A percentile compares a stretch with the other conserved stretches of the same genome.
Evolutionary conservation across 2,888 invertebrate genomes (phyloP).

Genomic region (Macaria liturata): DNA sequence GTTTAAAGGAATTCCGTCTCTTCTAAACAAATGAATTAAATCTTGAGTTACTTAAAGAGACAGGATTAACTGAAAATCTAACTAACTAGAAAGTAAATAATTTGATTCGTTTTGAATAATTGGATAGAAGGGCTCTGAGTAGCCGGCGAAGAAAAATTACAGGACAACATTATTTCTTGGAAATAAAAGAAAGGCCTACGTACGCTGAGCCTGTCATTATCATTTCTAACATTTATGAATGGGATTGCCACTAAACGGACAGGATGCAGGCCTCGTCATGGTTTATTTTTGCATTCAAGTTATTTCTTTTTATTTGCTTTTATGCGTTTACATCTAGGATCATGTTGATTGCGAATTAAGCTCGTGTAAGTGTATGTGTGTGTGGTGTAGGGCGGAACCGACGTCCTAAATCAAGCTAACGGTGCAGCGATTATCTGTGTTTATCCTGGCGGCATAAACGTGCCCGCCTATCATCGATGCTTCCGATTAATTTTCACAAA

Average conservation of each 20-base stretch:
- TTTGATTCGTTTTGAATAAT: slow-evolving; percentile 53
- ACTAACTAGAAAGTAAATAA: slow-evolving; percentile 65
- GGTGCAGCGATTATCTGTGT: slow-evolving; percentile 60
- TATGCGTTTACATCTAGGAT: slow-evolving; percentile 1
- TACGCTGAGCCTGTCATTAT: slow-evolving; percentile 42
- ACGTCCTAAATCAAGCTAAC: slow-evolving; percentile 64
- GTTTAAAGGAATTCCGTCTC: no score
- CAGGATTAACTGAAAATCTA: not conserved
- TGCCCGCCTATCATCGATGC: slow-evolving; percentile 63
- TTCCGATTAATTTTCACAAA: slow-evolving; percentile 65
- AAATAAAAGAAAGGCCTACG: slow-evolving; percentile 42
- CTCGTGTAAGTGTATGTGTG: slow-evolving; percentile 9
- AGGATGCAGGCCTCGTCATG: slow-evolving; percentile 34
- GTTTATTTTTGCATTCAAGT: slow-evolving; percentile 4
- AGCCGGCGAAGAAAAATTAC: slow-evolving; percentile 53
- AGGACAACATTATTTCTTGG: slow-evolving; percentile 43
- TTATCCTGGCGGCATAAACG: slow-evolving; percentile 67
- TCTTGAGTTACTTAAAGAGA: no score
- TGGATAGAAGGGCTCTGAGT: slow-evolving; percentile 47
- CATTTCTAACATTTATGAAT: slow-evolving; percentile 48
- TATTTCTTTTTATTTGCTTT: not conserved
- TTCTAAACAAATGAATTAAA: no score
- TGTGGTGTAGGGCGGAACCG: slow-evolving; percentile 46
- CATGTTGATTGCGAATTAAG: not conserved
- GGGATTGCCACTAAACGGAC: slow-evolving; percentile 33